These are phyloP conservation scores for Rhodinocichla rosea DNA, from an alignment of 2,113 vertebrate species.

Conservation along the genomic window DNA sequence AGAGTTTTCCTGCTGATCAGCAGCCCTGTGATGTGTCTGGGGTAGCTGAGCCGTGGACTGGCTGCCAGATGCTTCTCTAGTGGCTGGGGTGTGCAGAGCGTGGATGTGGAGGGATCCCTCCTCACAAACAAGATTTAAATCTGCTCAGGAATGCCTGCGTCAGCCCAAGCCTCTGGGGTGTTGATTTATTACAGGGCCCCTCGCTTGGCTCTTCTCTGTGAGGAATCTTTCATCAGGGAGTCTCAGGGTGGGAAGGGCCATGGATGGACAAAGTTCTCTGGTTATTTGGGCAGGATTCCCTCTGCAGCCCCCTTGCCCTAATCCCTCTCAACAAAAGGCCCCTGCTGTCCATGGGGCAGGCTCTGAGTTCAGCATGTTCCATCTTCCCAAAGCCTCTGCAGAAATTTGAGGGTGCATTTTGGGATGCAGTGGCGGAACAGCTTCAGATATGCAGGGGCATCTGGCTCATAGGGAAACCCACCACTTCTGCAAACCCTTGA, in stretches of 20 bases:
- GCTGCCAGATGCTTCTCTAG: background rate
- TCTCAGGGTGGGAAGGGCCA: background rate
- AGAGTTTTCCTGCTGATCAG: background rate
- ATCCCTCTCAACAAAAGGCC: background rate
- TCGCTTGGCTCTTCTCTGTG: background rate
- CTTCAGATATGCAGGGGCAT: fast-evolving
- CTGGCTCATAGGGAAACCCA: background rate
- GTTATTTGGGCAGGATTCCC: background rate
- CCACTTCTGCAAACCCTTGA: background rate
- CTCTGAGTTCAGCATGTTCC: background rate
- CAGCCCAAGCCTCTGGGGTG: background rate
- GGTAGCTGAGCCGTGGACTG: background rate
- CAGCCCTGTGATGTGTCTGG: background rate
- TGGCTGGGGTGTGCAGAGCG: background rate
- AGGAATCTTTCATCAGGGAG: background rate
- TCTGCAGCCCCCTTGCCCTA: background rate
- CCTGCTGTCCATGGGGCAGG: fast-evolving
- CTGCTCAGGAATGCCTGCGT: slow-evolving; percentile 17
- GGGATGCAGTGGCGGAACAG: fast-evolving
- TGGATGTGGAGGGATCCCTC: fast-evolving
- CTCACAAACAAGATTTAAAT: slow-evolving; percentile 17
- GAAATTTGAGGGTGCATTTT: background rate
- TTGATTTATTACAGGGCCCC: background rate
- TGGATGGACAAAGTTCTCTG: background rate
- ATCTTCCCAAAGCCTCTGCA: background rate